Evolutionary conservation across 2,888 invertebrate genomes (phyloP), one percentile per base, ranked within the genome.

Genomic region (Ligdia adustata): DNA sequence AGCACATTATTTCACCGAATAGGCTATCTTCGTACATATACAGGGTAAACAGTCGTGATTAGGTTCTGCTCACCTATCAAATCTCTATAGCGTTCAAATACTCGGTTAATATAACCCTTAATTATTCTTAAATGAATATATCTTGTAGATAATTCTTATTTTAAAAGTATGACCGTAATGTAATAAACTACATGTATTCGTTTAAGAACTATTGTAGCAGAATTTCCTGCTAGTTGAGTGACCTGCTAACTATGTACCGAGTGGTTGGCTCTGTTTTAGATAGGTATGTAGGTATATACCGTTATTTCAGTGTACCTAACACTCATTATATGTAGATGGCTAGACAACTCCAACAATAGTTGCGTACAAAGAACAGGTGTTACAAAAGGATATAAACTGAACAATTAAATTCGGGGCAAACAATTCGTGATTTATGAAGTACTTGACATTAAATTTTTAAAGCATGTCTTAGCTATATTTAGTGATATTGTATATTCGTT

Each of bases 401-500:
- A 41, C 32, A 33, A 18, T 37, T n/a, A 24, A 9, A 39, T 46
- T 40, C 15, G 20, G 20, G 26, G 39, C 27, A 45, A 39, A 38
- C 13, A 26, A 7, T 9, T 7, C 15, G 9, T 29, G 4, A 18
- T 35, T 35, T 15, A 18, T 31, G 12, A 20, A n/a, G n/a, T n/a
- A n/a, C n/a, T n/a, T n/a, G n/a, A n/a, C n/a, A n/a, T n/a, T n/a
- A n/a, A n/a, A n/a, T 34, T 43, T 32, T 7, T 11, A 35, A 29
- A 18, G 6, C 13, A 4, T 18, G 15, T 35, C 12, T 13, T 14
- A n/a, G 9, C 22, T n/a, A n/a, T n/a, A n/a, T n/a, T n/a, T n/a
- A n/a, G n/a, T n/a, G n/a, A n/a, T n/a, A n/a, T n/a, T n/a, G n/a
- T n/a, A n/a, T n/a, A n/a, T n/a, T n/a, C n/a, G n/a, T n/a, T n/a